Evolutionary conservation across 1,140 invertebrate species (phyloP).

Genomic region (Bradysia coprophila): DNA sequence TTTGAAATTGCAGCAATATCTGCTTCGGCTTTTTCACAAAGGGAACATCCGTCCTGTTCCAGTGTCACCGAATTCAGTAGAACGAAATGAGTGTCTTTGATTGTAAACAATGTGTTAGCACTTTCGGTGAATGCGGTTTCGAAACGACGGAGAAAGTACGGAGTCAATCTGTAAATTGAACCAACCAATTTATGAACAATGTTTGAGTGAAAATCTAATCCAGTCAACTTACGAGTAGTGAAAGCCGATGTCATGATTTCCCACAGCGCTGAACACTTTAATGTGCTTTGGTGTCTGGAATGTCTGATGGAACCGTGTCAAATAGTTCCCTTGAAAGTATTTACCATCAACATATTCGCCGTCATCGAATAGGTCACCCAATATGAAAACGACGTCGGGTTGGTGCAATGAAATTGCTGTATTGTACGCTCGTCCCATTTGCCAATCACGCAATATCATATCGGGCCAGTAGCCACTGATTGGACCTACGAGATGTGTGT

Average conservation of each 20-base stretch:
- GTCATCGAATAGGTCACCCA: constrained; percentile 96
- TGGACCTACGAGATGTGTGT: constrained; percentile 81
- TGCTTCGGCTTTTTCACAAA: too few species aligned
- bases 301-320: constrained; percentile 56
- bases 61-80: too few species aligned
- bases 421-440: constrained; percentile 89
- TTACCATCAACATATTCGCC: constrained; percentile 65
- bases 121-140: too few species aligned
- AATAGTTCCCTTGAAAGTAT: constrained; percentile 58
- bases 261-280: constrained; percentile 59
- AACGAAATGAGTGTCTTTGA: too few species aligned
- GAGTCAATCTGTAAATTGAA: too few species aligned
- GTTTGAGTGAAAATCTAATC: too few species aligned
- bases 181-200: too few species aligned
- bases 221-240: constrained; percentile 94
- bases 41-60: too few species aligned
- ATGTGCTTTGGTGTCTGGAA: constrained; percentile 55
- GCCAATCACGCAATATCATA: constrained; percentile 89
- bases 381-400: constrained; percentile 81
- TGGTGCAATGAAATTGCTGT: constrained; percentile 62
- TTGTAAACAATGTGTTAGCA: too few species aligned
- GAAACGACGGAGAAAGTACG: too few species aligned
- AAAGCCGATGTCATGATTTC: constrained; percentile 97
- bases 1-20: too few species aligned
- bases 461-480: constrained; percentile 89